phyloP scores from a whole-genome alignment of 2,888 invertebrate genomes.

The Psylliodes chrysocephalus region DNA sequence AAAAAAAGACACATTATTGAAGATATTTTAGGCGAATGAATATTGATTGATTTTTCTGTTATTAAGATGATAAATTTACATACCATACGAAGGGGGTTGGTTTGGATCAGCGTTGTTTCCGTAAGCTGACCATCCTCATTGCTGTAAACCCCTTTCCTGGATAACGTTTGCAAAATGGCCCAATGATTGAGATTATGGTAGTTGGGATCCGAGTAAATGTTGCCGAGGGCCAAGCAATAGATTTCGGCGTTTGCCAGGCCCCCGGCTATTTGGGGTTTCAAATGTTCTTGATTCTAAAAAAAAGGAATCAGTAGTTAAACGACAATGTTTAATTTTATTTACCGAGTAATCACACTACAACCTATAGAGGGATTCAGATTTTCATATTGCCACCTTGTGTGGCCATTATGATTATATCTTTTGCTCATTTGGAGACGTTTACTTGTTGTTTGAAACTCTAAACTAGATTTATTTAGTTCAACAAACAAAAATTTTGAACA shows the following conservation, averaged over 20 bases:
- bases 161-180: constrained; percentile 92
- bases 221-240: constrained; percentile 92
- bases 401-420: no score
- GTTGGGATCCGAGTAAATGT: constrained; percentile 96
- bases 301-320: no score
- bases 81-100: constrained; percentile 94
- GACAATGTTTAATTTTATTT: no score
- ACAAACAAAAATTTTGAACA: no score
- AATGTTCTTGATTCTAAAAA: constrained; percentile 87
- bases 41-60: background rate
- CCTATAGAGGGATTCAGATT: no score
- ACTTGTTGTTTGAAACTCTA: no score
- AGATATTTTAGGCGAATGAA: background rate
- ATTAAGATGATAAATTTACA: constrained; percentile 54
- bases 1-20: background rate
- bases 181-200: constrained; percentile 96
- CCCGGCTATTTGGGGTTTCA: constrained; percentile 93
- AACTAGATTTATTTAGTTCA: no score
- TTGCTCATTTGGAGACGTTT: no score
- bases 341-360: no score
- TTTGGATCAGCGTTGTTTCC: constrained; percentile 95
- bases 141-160: constrained; percentile 90
- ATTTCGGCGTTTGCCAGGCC: constrained; percentile 93
- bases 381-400: no score
- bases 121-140: constrained; percentile 90